These are phyloP conservation scores for Meliscaeva auricollis DNA, from an alignment of 2,888 invertebrate genomes.

Conservation along the genomic window DNA sequence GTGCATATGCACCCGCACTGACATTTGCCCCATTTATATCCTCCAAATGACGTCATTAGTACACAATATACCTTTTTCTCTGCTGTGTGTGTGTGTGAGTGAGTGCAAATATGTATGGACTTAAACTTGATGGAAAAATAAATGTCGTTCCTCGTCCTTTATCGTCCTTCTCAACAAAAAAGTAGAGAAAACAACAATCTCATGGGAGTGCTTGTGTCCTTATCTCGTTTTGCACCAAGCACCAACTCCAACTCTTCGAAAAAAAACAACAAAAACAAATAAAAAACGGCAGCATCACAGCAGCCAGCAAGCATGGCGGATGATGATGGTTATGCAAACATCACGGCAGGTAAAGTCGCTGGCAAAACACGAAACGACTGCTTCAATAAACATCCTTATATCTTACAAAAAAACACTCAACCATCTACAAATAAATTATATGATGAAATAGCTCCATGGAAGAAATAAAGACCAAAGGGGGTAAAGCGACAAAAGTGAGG, in stretches of 20 bases:
- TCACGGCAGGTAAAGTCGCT: constrained; percentile 23
- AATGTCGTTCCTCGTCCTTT: constrained; percentile 2
- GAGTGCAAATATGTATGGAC: constrained; percentile 35
- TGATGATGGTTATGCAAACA: constrained; percentile 40
- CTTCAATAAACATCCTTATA: constrained; percentile 41
- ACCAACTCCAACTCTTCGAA: constrained; percentile 14
- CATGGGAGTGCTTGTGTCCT: constrained; percentile 65
- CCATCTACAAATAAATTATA: constrained; percentile 17
- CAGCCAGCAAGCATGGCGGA: constrained; percentile 4
- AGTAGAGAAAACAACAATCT: constrained; percentile 21
- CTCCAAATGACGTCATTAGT: constrained; percentile 67
- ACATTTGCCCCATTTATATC: constrained; percentile 55
- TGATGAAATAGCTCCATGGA: background rate
- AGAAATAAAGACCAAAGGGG: background rate
- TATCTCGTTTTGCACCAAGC: constrained; percentile 43
- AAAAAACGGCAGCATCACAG: constrained; percentile 5
- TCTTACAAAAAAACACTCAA: constrained; percentile 44
- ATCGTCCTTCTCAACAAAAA: constrained; percentile 21
- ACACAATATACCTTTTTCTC: background rate
- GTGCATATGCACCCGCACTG: constrained; percentile 65
- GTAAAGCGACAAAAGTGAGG: too few relatives aligned
- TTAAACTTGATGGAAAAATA: constrained; percentile 57
- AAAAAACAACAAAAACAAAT: constrained; percentile 18
- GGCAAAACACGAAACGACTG: constrained; percentile 8
- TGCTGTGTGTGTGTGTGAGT: background rate